phyloP scores from a whole-genome alignment of 1,140 invertebrate species.

The Lasioglossum baleicum region DNA sequence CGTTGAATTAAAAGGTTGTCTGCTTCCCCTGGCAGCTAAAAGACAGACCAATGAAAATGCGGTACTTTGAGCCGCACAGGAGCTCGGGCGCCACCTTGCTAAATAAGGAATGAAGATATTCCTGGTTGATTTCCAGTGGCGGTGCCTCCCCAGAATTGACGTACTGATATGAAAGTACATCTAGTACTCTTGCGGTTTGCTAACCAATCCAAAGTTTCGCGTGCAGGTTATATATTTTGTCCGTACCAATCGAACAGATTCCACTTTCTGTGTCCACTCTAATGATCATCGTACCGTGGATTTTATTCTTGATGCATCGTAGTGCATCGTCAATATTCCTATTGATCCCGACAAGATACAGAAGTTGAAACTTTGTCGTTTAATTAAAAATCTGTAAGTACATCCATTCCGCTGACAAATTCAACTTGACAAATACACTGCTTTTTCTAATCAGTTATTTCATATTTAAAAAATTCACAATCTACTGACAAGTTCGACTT shows the following conservation, averaged over 20 bases:
- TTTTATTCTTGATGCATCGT: not conserved
- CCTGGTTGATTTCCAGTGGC: constrained; percentile 9
- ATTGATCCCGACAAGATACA: too few relatives aligned
- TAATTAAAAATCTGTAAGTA: too few relatives aligned
- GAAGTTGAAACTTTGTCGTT: too few relatives aligned
- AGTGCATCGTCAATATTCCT: not conserved
- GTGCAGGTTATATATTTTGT: constrained; percentile 4
- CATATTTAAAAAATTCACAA: too few relatives aligned
- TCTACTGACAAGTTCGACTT: too few relatives aligned
- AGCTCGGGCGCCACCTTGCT: not conserved
- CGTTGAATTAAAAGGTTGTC: too few relatives aligned
- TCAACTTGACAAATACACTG: too few relatives aligned
- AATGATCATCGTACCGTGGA: not conserved
- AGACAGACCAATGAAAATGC: not conserved
- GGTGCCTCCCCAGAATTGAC: not conserved
- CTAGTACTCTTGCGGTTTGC: not conserved
- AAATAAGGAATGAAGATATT: constrained; percentile 14
- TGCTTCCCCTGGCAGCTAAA: not conserved
- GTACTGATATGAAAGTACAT: not conserved
- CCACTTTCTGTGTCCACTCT: not conserved
- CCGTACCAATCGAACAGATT: not conserved
- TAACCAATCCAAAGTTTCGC: constrained; percentile 22
- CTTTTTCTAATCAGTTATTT: too few relatives aligned
- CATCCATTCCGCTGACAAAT: too few relatives aligned
- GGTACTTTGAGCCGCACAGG: not conserved